These are phyloP conservation scores for Campylomormyrus numenius DNA, from an alignment of 2,113 vertebrate genomes.

Conservation along the genomic window DNA sequence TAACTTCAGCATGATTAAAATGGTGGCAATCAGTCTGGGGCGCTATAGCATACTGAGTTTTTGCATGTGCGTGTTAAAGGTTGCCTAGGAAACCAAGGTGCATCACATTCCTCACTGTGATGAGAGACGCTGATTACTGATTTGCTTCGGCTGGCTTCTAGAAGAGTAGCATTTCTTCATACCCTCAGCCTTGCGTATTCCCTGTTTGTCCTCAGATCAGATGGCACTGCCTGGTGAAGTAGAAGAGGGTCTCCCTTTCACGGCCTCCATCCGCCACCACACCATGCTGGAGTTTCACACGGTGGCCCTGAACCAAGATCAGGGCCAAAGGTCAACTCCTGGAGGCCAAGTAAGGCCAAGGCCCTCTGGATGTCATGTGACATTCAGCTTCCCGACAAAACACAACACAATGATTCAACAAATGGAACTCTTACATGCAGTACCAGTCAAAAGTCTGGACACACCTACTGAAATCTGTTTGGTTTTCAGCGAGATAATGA, in stretches of 20 bases:
- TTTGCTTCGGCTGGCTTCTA: background rate
- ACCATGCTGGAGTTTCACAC: constrained; percentile 26
- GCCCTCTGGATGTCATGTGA: background rate
- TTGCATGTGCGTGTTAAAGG: background rate
- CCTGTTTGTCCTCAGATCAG: background rate
- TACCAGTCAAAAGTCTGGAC: background rate
- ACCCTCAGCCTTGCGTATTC: constrained; percentile 1
- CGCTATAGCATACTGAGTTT: background rate
- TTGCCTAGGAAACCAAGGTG: background rate
- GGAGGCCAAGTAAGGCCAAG: constrained; percentile 42
- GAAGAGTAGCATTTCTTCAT: background rate
- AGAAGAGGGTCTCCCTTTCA: constrained; percentile 35
- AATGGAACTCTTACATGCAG: background rate
- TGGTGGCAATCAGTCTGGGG: background rate
- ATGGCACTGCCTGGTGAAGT: constrained; percentile 56
- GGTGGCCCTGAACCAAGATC: background rate
- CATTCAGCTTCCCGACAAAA: background rate
- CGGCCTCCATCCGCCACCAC: constrained; percentile 34
- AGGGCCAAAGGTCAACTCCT: background rate
- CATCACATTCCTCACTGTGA: background rate
- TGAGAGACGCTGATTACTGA: background rate
- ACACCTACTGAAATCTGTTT: background rate
- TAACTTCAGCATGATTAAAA: background rate
- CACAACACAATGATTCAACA: background rate
- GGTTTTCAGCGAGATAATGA: background rate